Conservation (phyloP, 2,888 invertebrate genomes). For the Bruchidius siliquastri region DNA sequence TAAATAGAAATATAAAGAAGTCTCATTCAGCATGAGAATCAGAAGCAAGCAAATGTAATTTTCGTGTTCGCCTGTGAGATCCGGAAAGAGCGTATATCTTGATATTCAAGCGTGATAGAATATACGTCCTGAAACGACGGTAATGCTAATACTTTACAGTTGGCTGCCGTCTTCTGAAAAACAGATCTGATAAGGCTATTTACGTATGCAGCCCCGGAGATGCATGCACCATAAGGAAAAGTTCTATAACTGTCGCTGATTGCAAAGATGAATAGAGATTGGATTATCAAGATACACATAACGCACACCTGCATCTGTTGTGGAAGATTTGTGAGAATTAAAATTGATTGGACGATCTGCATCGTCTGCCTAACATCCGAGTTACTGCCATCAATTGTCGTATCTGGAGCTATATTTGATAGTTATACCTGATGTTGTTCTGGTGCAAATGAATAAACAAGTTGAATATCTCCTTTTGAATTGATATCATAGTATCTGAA, state of each 20-base stretch:
- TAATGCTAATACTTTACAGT: neutral
- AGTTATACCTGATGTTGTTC: too few relatives aligned
- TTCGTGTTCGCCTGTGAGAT: neutral
- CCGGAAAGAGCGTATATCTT: neutral
- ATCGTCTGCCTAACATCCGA: neutral
- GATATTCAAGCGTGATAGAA: neutral
- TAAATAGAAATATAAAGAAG: neutral
- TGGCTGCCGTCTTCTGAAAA: neutral
- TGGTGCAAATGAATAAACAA: too few relatives aligned
- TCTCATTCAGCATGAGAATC: neutral
- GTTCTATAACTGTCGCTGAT: neutral
- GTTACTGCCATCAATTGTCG: neutral
- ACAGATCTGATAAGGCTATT: neutral
- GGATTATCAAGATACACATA: neutral
- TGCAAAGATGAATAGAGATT: neutral
- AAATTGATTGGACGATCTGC: neutral
- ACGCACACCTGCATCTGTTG: neutral
- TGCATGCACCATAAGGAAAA: neutral
- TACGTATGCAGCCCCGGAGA: neutral
- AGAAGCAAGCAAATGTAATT: neutral
- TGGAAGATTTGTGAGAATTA: neutral
- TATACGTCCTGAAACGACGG: neutral
- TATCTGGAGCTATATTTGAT: too few relatives aligned
- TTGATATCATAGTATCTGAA: too few relatives aligned
- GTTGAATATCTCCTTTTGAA: too few relatives aligned